These are phyloP conservation scores for Octodonta nipae DNA, from an alignment of 2,888 invertebrate species.

Conservation along the genomic window DNA sequence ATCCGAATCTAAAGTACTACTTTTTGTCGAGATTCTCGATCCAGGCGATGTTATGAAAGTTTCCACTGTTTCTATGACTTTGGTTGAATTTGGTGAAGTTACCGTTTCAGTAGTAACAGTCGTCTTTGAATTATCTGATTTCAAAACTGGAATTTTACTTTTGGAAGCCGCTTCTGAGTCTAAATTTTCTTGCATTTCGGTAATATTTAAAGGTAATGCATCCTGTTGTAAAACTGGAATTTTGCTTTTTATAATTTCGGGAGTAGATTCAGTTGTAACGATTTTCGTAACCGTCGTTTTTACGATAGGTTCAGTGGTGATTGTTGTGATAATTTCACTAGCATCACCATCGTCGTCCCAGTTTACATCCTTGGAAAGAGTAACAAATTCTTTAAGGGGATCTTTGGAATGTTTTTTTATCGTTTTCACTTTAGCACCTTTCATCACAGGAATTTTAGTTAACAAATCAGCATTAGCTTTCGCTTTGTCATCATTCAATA, in stretches of 20 bases:
- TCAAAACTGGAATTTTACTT: slow-evolving; percentile 37
- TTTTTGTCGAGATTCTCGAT: slow-evolving; percentile 26
- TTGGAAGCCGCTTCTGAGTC: slow-evolving; percentile 20
- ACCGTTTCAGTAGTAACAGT: slow-evolving; percentile 17
- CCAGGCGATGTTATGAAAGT: slow-evolving; percentile 22
- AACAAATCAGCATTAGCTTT: too few relatives aligned
- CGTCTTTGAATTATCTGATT: slow-evolving; percentile 28
- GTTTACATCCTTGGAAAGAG: slow-evolving; percentile 33
- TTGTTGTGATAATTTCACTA: slow-evolving; percentile 16
- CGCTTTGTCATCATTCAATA: slow-evolving; percentile 17
- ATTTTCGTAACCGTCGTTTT: slow-evolving; percentile 32
- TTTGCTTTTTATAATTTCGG: slow-evolving; percentile 20
- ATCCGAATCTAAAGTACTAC: slow-evolving; percentile 33
- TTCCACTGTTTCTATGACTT: slow-evolving; percentile 20
- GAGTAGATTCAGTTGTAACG: slow-evolving; percentile 16
- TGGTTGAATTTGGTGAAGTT: slow-evolving; percentile 18
- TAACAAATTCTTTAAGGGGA: slow-evolving; percentile 35
- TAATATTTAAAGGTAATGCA: slow-evolving; percentile 13
- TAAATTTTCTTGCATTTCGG: slow-evolving; percentile 9
- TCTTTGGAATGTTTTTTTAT: slow-evolving; percentile 40
- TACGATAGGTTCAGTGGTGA: slow-evolving; percentile 25
- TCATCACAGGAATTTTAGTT: slow-evolving; percentile 34
- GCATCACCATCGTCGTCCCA: slow-evolving; percentile 31
- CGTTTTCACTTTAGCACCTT: slow-evolving; percentile 36
- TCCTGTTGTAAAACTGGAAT: slow-evolving; percentile 22